phyloP scores from a whole-genome alignment of 2,797 vertebrate species.

The Sebastes glaucus region DNA sequence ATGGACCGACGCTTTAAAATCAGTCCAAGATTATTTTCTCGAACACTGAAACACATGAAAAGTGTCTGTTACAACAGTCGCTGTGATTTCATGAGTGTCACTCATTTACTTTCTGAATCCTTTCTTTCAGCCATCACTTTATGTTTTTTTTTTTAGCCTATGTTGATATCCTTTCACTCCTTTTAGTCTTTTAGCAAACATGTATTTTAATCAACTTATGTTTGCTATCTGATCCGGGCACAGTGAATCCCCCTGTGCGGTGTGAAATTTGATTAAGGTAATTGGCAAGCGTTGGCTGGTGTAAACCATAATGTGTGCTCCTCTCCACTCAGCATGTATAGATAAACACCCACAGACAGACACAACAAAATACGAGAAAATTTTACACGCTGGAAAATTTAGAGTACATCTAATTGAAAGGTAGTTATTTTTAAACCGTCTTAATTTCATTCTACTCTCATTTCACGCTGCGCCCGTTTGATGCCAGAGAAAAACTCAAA shows the following conservation, averaged over 20 bases:
- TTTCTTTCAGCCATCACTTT: background rate
- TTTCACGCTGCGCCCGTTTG: slow-evolving; percentile 15
- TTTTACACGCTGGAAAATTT: background rate
- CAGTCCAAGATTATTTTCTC: background rate
- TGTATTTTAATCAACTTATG: slow-evolving; percentile 74
- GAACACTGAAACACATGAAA: background rate
- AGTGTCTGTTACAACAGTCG: background rate
- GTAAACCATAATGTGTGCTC: slow-evolving; percentile 50
- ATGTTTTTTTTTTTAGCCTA: slow-evolving; percentile 25
- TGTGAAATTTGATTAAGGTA: slow-evolving; percentile 78
- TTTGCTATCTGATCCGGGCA: slow-evolving; percentile 75
- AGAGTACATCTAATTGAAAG: slow-evolving; percentile 22
- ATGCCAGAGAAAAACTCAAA: background rate
- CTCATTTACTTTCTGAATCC: background rate
- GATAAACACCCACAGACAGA: slow-evolving; percentile 33
- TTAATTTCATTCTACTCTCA: slow-evolving; percentile 12
- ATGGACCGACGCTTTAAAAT: background rate
- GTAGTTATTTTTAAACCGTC: slow-evolving; percentile 33
- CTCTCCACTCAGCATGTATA: slow-evolving; percentile 29
- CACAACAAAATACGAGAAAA: background rate
- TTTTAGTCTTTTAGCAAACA: slow-evolving; percentile 56
- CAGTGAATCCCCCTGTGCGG: slow-evolving; percentile 59
- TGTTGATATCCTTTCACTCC: slow-evolving; percentile 48
- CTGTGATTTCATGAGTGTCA: background rate
- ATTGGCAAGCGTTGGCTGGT: slow-evolving; percentile 64